phyloP scores from a whole-genome alignment of 2,888 invertebrate genomes.

The Eulithis testata region DNA sequence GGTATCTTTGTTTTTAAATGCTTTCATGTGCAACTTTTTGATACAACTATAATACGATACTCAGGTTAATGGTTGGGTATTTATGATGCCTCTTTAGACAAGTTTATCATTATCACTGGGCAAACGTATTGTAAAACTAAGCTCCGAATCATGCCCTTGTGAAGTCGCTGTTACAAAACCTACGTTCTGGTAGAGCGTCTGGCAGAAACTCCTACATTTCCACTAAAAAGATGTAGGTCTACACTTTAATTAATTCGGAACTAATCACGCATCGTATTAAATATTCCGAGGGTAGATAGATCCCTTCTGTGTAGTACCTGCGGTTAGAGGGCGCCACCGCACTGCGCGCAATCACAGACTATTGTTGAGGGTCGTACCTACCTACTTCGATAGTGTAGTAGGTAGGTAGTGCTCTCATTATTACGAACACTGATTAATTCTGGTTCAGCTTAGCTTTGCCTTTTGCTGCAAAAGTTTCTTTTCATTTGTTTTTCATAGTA shows the following conservation, averaged over 20 bases:
- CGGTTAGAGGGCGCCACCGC: slow-evolving; percentile 60
- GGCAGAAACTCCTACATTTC: neutral
- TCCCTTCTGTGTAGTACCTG: slow-evolving; percentile 47
- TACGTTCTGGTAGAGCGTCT: neutral
- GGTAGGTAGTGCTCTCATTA: slow-evolving; percentile 14
- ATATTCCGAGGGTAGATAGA: slow-evolving; percentile 49
- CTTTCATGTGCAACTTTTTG: no score
- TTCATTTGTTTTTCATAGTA: no score
- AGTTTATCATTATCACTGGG: no score
- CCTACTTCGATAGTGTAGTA: slow-evolving; percentile 4
- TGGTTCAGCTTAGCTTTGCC: neutral
- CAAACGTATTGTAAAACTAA: no score
- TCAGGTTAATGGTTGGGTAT: no score
- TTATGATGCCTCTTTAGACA: no score
- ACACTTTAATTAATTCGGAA: slow-evolving; percentile 56
- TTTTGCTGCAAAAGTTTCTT: neutral
- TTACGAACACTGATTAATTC: slow-evolving; percentile 21
- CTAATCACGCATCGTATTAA: slow-evolving; percentile 56
- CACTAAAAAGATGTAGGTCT: slow-evolving; percentile 32
- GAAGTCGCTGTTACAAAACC: neutral
- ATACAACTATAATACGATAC: no score
- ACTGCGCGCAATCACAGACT: slow-evolving; percentile 66
- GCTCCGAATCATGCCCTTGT: neutral
- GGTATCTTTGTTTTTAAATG: no score
- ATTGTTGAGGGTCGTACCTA: slow-evolving; percentile 51